Base-by-base conservation (phyloP, 2,113 vertebrate genomes). In the Microcebus jonahi region DNA sequence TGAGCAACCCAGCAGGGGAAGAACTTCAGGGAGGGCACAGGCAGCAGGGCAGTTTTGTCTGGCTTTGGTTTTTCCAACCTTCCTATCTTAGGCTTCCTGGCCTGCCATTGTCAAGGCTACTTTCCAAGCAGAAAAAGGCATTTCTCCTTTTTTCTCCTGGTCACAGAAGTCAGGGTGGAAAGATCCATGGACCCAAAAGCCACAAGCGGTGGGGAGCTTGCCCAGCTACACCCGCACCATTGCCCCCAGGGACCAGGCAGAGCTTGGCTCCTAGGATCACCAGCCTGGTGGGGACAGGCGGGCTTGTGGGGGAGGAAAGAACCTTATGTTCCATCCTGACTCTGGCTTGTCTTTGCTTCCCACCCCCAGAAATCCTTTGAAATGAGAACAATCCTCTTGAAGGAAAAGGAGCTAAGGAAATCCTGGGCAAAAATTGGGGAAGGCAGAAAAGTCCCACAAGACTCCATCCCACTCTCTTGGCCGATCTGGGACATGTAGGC, bases 121-220 rank as follows among this genome's bases (percentile, higher is more conserved):
- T 36, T 82, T 77, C 68, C 50, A 45, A 85, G 53, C 29, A 85
- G 10, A 15, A 75, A 67, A 71, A 31, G 61, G 14, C 39, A 29
- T 86, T 86, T 86, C 61, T 68, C 50, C 31, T 82, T 59, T 9
- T 21, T 48, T 53, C 8, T 21, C 48, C 20, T 73, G 55, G 70
- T 67, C 36, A 88, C 82, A 70, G 75, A 84, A 68, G 48, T 36
- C 29, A 77, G 31, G 10, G n/a, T 31, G 42, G 39, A 68, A 77
- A 29, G 59, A 81, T 34, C 34, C 61, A 3, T 7, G 61, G 36
- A 21, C 68, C 39, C 8, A 29, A 86, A 36, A 31, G 15, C 39
- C 42, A 21, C 0, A 0, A 25, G 21, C 3, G 10, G 0, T n/a
- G 39, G 34, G 18, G 13, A 25, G 20, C 25, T 23, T 12, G 27